Conservation (phyloP, 2,888 invertebrate species). For the Thymelicus acteon region DNA sequence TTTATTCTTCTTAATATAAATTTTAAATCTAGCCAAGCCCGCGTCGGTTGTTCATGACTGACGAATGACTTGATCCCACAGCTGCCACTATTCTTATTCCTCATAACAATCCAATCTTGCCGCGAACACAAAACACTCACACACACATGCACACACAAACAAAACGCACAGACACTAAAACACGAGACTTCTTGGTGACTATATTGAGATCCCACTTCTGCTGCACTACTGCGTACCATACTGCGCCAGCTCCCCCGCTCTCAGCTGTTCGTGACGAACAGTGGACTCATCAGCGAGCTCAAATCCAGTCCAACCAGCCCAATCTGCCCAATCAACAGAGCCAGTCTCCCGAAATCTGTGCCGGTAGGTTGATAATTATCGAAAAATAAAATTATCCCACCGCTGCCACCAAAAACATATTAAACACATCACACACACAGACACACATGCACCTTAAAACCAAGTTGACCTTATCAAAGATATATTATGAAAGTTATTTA, state of each 20-base stretch:
- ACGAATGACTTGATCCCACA: background rate
- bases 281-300: background rate
- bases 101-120: background rate
- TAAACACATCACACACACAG: background rate
- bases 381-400: background rate
- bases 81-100: background rate
- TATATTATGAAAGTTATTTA: too few species aligned
- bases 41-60: background rate
- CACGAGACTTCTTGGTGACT: background rate
- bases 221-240: slow-evolving; percentile 1
- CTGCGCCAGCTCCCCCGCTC: background rate
- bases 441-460: too few species aligned
- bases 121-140: too few species aligned
- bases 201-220: slow-evolving; percentile 3
- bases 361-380: background rate
- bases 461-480: too few species aligned
- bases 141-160: background rate
- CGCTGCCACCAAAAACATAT: background rate
- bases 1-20: background rate
- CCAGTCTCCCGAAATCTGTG: background rate
- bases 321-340: too few species aligned
- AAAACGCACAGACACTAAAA: background rate
- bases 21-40: background rate
- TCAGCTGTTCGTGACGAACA: background rate
- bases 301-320: background rate